These are phyloP conservation scores for Sepiola atlantica DNA, from an alignment of 2,888 invertebrate genomes.

Conservation along the genomic window DNA sequence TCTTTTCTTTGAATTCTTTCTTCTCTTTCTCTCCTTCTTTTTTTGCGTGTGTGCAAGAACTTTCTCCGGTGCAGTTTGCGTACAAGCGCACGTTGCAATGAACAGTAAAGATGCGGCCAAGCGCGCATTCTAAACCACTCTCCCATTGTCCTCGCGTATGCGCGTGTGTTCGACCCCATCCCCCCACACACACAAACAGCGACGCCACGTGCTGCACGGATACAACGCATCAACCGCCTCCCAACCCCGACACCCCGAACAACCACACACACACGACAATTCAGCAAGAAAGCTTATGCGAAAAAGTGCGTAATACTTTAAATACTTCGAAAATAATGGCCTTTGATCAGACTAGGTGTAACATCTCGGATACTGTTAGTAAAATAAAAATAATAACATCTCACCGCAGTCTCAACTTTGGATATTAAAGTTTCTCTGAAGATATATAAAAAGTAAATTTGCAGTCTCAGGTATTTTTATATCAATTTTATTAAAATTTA, in stretches of 20 bases:
- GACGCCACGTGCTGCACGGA: no score
- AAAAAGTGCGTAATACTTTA: background rate
- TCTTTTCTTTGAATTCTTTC: background rate
- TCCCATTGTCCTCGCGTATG: background rate
- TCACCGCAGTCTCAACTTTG: no score
- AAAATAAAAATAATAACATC: no score
- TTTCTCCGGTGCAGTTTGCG: background rate
- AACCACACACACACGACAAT: background rate
- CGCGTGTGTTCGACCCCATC: background rate
- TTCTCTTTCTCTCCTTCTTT: no score
- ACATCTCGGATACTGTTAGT: no score
- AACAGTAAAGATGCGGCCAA: background rate
- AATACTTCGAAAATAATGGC: background rate
- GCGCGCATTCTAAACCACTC: background rate
- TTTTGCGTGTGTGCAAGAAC: background rate
- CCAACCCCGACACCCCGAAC: background rate
- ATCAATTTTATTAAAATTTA: no score
- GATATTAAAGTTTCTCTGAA: no score
- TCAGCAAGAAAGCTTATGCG: background rate
- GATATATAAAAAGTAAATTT: no score
- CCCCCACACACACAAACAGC: background rate
- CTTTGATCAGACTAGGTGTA: background rate
- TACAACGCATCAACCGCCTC: no score
- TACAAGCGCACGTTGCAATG: conserved; percentile 2
- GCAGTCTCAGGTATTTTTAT: no score